phyloP scores from a whole-genome alignment of 2,888 invertebrate genomes.

The Tenthredo notha region DNA sequence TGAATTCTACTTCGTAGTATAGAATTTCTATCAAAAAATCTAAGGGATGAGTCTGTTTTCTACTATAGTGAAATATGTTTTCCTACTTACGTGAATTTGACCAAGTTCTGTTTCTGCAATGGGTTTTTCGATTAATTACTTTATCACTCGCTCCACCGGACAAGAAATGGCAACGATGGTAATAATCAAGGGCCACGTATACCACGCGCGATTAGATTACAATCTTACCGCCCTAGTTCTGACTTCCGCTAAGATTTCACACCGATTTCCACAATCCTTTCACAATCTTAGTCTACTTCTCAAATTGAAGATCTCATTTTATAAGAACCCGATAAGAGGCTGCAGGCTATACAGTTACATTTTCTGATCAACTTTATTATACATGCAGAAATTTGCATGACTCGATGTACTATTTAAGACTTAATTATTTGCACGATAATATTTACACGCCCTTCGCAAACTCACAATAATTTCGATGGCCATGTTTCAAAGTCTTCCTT shows the following conservation, averaged over 20 bases:
- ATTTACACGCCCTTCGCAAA: not conserved
- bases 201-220: conserved; percentile 37
- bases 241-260: conserved; percentile 48
- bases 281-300: not conserved
- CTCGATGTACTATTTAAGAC: not conserved
- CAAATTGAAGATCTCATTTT: not conserved
- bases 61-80: not conserved
- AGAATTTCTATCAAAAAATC: not conserved
- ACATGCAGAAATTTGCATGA: not conserved
- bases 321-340: not conserved
- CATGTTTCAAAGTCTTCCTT: not conserved
- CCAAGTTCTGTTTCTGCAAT: not conserved
- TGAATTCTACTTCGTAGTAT: not conserved
- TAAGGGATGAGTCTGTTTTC: not conserved
- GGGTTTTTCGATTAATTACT: not conserved
- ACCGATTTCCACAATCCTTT: conserved; percentile 45
- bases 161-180: conserved; percentile 27
- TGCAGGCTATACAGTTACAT: not conserved
- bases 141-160: conserved; percentile 12
- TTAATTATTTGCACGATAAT: not conserved
- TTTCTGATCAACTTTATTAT: not conserved
- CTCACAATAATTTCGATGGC: not conserved
- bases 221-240: conserved; percentile 47
- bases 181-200: not conserved
- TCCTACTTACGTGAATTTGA: not conserved